Conservation (phyloP, 2,113 vertebrate species). For the Engraulis encrasicolus region DNA sequence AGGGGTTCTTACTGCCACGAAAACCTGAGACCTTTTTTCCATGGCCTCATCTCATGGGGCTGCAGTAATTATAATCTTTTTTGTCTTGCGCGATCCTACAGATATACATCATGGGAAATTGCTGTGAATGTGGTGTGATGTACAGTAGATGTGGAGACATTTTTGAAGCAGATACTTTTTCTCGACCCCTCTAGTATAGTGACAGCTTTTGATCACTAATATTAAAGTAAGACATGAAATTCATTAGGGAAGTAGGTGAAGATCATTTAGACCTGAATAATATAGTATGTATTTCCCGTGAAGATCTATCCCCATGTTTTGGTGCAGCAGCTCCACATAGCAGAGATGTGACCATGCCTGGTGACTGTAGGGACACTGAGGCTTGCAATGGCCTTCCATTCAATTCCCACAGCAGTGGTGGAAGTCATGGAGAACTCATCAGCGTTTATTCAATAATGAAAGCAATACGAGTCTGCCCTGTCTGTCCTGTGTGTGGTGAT, state of each 20-base stretch:
- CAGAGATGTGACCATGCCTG: background rate
- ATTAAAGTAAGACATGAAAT: background rate
- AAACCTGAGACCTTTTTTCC: constrained; percentile 1
- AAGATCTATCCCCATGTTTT: background rate
- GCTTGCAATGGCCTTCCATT: background rate
- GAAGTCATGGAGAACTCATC: constrained; percentile 42
- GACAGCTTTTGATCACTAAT: background rate
- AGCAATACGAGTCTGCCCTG: constrained; percentile 24
- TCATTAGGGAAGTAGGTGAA: background rate
- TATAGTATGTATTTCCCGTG: background rate
- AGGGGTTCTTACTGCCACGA: background rate
- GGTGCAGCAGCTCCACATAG: background rate
- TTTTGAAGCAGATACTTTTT: background rate
- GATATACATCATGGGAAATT: background rate
- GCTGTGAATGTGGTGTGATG: too few relatives aligned
- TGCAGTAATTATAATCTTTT: background rate
- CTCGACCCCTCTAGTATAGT: background rate
- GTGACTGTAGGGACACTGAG: background rate
- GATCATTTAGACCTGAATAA: background rate
- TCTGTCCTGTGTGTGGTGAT: constrained; percentile 28
- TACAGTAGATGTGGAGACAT: background rate
- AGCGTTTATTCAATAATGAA: constrained; percentile 30
- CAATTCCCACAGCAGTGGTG: constrained; percentile 8
- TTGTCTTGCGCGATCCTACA: background rate
- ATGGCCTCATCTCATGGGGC: background rate